These are phyloP conservation scores for Myxocyprinus asiaticus DNA, from an alignment of 2,113 vertebrate species.

Conservation along the genomic window DNA sequence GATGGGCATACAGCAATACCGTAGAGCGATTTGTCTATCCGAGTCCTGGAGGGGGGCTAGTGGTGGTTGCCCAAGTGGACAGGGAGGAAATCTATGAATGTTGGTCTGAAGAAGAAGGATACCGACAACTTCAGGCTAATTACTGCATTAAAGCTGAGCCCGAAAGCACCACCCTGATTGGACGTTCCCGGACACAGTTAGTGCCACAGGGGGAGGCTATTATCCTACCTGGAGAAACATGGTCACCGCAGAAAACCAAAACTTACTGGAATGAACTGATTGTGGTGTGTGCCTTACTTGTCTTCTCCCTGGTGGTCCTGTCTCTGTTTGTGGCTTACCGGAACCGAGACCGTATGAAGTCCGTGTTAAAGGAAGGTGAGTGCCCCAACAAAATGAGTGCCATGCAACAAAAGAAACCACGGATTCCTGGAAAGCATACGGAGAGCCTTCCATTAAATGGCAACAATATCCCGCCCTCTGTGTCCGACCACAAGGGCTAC, in stretches of 20 bases:
- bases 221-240: constrained; percentile 69
- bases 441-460: constrained; percentile 91
- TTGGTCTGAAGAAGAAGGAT: constrained; percentile 89
- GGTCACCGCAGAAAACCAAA: constrained; percentile 71
- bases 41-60: constrained; percentile 82
- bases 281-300: constrained; percentile 85
- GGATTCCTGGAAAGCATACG: constrained; percentile 70
- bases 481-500: constrained; percentile 90
- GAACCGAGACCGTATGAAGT: constrained; percentile 84
- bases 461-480: constrained; percentile 69
- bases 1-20: constrained; percentile 78
- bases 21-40: constrained; percentile 80
- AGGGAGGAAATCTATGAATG: constrained; percentile 84
- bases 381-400: constrained; percentile 59
- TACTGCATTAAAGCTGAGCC: constrained; percentile 81
- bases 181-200: constrained; percentile 68
- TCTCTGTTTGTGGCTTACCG: constrained; percentile 83
- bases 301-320: constrained; percentile 73
- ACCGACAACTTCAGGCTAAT: constrained; percentile 87
- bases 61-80: constrained; percentile 83
- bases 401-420: constrained; percentile 80
- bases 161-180: constrained; percentile 71
- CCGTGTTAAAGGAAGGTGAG: constrained; percentile 85
- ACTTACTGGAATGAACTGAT: constrained; percentile 95
- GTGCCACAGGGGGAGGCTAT: constrained; percentile 63